Evolutionary conservation across 2,113 vertebrate species (phyloP).

Genomic region (Nesospiza acunhae): DNA sequence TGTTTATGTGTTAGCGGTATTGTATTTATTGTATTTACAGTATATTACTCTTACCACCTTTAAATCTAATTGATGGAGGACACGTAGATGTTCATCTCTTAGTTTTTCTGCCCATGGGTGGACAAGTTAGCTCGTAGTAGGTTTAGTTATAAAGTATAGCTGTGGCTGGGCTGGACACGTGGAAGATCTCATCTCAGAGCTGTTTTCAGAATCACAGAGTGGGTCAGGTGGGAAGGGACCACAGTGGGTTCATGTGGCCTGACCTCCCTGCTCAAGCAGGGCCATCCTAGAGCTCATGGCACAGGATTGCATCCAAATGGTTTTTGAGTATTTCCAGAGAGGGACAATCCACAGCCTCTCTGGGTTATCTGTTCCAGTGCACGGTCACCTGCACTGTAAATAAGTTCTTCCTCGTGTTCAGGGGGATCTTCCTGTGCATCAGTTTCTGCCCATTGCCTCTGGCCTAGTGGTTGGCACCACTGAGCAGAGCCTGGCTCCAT

Average conservation of each 20-base stretch:
- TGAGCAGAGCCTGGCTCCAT: background rate
- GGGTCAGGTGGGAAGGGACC: too few species aligned
- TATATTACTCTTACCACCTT: accelerated
- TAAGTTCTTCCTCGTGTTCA: background rate
- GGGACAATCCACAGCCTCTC: too few species aligned
- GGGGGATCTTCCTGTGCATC: background rate
- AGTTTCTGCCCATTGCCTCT: accelerated
- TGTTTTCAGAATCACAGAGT: too few species aligned
- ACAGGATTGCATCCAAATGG: background rate
- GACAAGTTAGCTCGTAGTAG: background rate
- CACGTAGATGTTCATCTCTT: accelerated
- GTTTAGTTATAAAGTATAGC: accelerated
- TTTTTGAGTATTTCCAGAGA: too few species aligned
- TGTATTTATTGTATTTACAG: background rate
- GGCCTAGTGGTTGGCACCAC: too few species aligned
- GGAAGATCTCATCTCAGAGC: background rate
- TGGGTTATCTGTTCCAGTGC: background rate
- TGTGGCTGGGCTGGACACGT: background rate
- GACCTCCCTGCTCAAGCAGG: background rate
- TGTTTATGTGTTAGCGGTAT: accelerated
- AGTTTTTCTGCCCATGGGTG: accelerated
- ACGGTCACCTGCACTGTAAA: accelerated
- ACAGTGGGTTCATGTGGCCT: background rate
- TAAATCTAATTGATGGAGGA: background rate
- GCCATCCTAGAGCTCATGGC: background rate